These are phyloP conservation scores for Hypothenemus hampei DNA, from an alignment of 1,140 invertebrate species.

Conservation along the genomic window DNA sequence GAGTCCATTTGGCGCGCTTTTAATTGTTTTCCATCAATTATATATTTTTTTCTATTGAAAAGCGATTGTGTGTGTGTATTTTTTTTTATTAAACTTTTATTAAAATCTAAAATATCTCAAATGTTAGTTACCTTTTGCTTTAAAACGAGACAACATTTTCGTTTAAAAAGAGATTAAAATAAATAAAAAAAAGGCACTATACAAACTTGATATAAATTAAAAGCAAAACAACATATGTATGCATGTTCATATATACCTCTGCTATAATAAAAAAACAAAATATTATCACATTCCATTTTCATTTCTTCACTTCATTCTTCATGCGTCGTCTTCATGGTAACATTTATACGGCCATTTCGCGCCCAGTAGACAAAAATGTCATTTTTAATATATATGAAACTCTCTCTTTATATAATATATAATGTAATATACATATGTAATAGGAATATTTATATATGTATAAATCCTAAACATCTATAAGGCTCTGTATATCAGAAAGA, in stretches of 20 bases:
- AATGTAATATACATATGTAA: conserved; percentile 14
- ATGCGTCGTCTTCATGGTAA: conserved; percentile 1
- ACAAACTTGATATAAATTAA: conserved; percentile 36
- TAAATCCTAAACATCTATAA: conserved; percentile 19
- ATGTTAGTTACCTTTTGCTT: too few relatives aligned
- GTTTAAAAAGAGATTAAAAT: conserved; percentile 37
- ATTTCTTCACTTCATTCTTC: conserved; percentile 12
- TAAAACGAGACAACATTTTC: too few relatives aligned
- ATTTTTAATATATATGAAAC: conserved; percentile 12
- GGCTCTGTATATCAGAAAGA: conserved; percentile 14
- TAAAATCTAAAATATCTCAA: too few relatives aligned
- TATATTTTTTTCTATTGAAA: too few relatives aligned
- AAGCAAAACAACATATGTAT: conserved; percentile 3
- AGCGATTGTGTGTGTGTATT: too few relatives aligned
- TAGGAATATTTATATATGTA: too few relatives aligned
- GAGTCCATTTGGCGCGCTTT: too few relatives aligned
- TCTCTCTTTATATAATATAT: conserved; percentile 14
- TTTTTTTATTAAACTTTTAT: too few relatives aligned
- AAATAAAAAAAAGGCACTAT: conserved; percentile 43
- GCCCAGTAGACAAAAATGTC: background rate
- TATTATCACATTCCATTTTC: conserved; percentile 33
- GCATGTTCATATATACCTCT: conserved; percentile 26
- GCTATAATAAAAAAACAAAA: conserved; percentile 38
- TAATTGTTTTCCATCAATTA: too few relatives aligned
- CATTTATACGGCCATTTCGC: background rate